Percentiles rank a stretch among this genome's conserved stretches.
Conservation (phyloP, 2,797 vertebrate species). For the Clarias platycephalus region DNA sequence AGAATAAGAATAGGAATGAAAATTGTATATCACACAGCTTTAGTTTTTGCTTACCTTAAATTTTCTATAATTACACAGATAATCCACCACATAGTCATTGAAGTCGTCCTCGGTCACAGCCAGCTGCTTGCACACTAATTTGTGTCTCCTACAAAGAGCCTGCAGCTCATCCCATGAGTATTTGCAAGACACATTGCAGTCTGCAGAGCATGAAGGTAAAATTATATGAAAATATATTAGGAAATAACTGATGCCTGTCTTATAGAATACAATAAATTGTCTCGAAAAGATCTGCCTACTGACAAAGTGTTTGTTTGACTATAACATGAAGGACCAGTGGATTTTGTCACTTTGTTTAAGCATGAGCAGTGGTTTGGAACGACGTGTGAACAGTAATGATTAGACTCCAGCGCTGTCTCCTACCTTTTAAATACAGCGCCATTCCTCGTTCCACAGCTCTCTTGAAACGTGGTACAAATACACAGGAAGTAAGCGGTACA, state of each 20-base stretch:
- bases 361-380: neutral
- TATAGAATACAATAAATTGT: neutral
- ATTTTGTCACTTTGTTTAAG: neutral
- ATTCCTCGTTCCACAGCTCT: slow-evolving; percentile 63
- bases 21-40: neutral
- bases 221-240: neutral
- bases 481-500: neutral
- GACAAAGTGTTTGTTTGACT: neutral
- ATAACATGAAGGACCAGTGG: too few relatives aligned
- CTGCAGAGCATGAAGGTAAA: slow-evolving; percentile 57
- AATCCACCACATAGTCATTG: slow-evolving; percentile 86
- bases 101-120: slow-evolving; percentile 78
- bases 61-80: slow-evolving; percentile 85
- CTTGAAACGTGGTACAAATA: neutral
- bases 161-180: slow-evolving; percentile 76
- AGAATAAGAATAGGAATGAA: neutral
- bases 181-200: slow-evolving; percentile 77
- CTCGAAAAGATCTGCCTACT: neutral
- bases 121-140: slow-evolving; percentile 74
- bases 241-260: neutral
- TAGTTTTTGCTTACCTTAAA: slow-evolving; percentile 56
- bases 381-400: neutral
- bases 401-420: neutral
- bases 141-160: slow-evolving; percentile 74
- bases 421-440: slow-evolving; percentile 80